These are phyloP conservation scores for Volucella zonaria DNA, from an alignment of 2,888 invertebrate genomes.

Conservation along the genomic window DNA sequence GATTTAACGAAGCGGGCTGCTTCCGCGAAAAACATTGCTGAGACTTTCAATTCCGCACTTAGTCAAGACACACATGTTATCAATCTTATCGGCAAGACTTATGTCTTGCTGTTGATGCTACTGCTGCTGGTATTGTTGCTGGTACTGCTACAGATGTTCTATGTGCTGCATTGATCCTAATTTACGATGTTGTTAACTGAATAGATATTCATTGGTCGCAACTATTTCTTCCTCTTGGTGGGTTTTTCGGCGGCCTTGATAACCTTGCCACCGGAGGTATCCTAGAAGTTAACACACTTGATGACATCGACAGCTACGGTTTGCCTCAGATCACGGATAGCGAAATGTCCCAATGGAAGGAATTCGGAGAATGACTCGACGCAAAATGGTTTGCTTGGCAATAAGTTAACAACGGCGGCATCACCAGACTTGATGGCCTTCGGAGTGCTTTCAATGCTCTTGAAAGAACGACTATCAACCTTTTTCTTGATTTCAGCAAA, in stretches of 20 bases:
- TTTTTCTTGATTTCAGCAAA: no score
- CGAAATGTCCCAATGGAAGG: no score
- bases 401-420: conserved; percentile 96
- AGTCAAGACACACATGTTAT: no score
- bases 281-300: no score
- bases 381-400: conserved; percentile 98
- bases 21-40: no score
- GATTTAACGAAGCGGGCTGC: no score
- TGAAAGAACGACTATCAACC: conserved; percentile 99
- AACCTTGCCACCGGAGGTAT: no score
- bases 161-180: conserved; percentile 74
- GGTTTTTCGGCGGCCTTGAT: conserved; percentile 99
- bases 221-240: conserved; percentile 97
- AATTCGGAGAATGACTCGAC: no score
- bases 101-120: conserved; percentile 70
- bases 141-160: conserved; percentile 72
- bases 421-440: conserved; percentile 98
- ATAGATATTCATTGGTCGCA: conserved; percentile 76
- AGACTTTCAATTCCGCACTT: no score
- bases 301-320: no score
- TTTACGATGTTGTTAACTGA: conserved; percentile 42
- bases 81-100: no score
- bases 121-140: conserved; percentile 66
- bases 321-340: no score
- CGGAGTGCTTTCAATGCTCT: conserved; percentile 95